Conservation (phyloP, 2,888 invertebrate genomes). For the Dryadula phaetusa region DNA sequence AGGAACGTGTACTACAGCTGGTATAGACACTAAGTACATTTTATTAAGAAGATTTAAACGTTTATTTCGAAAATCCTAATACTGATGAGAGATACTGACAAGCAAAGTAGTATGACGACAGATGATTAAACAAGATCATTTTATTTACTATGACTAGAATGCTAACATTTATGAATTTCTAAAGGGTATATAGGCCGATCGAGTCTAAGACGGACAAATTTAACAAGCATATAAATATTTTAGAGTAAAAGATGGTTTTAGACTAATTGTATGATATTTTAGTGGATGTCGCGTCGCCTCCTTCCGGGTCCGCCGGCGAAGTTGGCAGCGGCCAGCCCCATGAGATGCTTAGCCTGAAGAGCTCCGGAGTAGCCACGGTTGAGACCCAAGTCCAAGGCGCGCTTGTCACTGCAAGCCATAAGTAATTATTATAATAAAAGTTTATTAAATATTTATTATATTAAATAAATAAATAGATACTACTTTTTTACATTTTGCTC, state of each 20-base stretch:
- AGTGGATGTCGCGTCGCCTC: conserved; percentile 88
- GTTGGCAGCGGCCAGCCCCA: conserved; percentile 95
- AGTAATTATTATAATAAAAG: not conserved
- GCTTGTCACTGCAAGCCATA: conserved; percentile 88
- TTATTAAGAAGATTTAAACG: conserved; percentile 3
- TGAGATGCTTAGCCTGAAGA: conserved; percentile 95
- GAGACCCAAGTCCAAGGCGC: conserved; percentile 94
- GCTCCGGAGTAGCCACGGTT: conserved; percentile 95
- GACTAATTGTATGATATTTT: conserved; percentile 45
- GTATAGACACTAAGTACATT: not conserved
- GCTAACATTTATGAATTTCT: conserved; percentile 5
- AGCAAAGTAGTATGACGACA: not conserved
- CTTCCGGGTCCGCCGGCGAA: conserved; percentile 95
- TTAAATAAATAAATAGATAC: too few relatives aligned
- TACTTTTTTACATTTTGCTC: too few relatives aligned
- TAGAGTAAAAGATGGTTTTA: conserved; percentile 35
- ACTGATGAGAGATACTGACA: conserved; percentile 20
- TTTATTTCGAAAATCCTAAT: conserved; percentile 15
- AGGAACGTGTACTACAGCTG: conserved; percentile 22
- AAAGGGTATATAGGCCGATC: conserved; percentile 38
- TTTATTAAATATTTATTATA: too few relatives aligned
- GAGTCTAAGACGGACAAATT: conserved; percentile 38
- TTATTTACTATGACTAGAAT: conserved; percentile 10
- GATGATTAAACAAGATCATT: conserved; percentile 8
- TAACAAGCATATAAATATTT: conserved; percentile 40